Percentiles rank a stretch among this genome's conserved stretches.
These are phyloP conservation scores for Agriotes lineatus DNA, from an alignment of 2,888 invertebrate species.

Conservation along the genomic window DNA sequence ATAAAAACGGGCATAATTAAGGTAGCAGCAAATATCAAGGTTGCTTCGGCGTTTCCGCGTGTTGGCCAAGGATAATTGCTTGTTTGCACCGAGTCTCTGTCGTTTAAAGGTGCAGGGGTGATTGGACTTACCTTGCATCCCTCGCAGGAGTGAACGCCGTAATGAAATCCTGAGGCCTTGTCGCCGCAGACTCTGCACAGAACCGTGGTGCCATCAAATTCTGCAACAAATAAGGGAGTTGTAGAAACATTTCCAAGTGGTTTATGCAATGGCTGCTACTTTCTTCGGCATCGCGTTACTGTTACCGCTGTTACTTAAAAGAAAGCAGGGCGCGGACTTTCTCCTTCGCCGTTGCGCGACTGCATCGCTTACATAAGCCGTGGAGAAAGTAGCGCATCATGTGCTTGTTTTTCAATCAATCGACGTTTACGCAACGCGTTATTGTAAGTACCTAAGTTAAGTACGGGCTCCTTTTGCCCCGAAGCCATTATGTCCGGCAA, in stretches of 20 bases:
- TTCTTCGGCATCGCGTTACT: not conserved
- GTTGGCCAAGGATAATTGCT: constrained; percentile 11
- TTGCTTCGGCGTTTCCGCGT: constrained; percentile 22
- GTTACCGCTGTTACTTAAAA: constrained; percentile 36
- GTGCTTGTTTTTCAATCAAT: constrained; percentile 16
- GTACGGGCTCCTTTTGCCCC: constrained; percentile 73
- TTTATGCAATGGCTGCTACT: too few relatives aligned
- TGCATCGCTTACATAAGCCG: constrained; percentile 53
- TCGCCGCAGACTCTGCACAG: constrained; percentile 98
- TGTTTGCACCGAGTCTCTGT: constrained; percentile 17
- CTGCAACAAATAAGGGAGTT: constrained; percentile 75
- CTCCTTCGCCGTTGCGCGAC: constrained; percentile 52
- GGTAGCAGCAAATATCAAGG: constrained; percentile 26
- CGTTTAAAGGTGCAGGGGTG: not conserved
- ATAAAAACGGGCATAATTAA: constrained; percentile 18
- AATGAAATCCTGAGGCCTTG: constrained; percentile 98
- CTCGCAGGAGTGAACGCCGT: constrained; percentile 99
- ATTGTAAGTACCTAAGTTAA: constrained; percentile 75
- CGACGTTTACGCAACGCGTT: not conserved
- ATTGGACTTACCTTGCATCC: constrained; percentile 99
- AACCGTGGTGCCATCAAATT: constrained; percentile 98
- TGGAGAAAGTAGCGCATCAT: constrained; percentile 52
- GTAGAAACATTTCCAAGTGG: constrained; percentile 16
- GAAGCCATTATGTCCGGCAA: constrained; percentile 61
- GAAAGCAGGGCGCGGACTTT: constrained; percentile 55